These are phyloP conservation scores for Chydorus sphaericus DNA, from an alignment of 2,888 invertebrate genomes.

Conservation along the genomic window DNA sequence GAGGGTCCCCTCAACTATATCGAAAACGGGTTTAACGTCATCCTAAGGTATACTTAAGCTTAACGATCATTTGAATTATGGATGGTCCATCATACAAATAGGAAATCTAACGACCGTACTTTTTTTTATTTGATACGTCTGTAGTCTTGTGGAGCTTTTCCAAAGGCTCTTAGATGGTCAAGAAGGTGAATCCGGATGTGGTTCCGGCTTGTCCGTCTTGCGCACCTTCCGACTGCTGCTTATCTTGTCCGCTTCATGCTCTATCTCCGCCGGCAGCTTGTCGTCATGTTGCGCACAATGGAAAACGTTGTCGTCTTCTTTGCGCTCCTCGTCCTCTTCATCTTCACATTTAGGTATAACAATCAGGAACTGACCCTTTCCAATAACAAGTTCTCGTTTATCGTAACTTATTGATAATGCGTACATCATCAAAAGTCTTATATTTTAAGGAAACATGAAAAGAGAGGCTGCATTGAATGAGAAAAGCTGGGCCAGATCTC, in stretches of 20 bases:
- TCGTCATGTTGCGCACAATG: conserved; percentile 99
- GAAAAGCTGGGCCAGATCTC: too few relatives aligned
- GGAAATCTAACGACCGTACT: too few relatives aligned
- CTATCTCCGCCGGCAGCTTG: conserved; percentile 85
- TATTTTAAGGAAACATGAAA: too few relatives aligned
- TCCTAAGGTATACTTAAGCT: conserved; percentile 60
- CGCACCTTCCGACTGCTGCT: conserved; percentile 91
- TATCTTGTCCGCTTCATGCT: conserved; percentile 99
- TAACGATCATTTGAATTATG: background rate
- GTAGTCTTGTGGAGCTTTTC: conserved; percentile 37
- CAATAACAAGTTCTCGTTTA: too few relatives aligned
- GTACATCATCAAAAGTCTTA: too few relatives aligned
- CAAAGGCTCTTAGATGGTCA: conserved; percentile 34
- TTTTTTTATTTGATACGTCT: background rate
- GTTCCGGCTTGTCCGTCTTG: conserved; percentile 89
- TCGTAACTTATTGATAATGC: too few relatives aligned
- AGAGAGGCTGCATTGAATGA: too few relatives aligned
- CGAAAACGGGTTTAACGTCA: conserved; percentile 94
- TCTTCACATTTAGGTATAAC: conserved; percentile 97
- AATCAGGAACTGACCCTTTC: too few relatives aligned
- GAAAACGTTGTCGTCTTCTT: conserved; percentile 99
- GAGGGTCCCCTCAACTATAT: conserved; percentile 95
- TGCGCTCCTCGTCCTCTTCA: conserved; percentile 93
- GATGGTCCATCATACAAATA: too few relatives aligned
- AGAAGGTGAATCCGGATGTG: conserved; percentile 44